phyloP scores from a whole-genome alignment of 2,888 invertebrate species.

The Agelastica alni region DNA sequence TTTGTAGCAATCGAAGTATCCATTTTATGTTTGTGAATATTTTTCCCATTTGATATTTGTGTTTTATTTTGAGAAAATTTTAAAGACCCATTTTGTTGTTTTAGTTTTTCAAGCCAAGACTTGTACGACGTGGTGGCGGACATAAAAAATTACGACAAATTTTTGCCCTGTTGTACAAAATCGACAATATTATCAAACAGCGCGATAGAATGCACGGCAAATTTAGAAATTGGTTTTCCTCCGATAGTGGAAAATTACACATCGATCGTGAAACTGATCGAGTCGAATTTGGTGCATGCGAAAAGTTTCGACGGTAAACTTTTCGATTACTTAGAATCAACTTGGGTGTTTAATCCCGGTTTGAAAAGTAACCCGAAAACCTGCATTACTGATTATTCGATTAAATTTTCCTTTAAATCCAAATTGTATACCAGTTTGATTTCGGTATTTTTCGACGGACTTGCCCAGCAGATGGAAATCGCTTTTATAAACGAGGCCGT shows the following conservation, averaged over 20 bases:
- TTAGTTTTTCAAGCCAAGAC: slow-evolving; percentile 84
- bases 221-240: slow-evolving; percentile 83
- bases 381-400: slow-evolving; percentile 88
- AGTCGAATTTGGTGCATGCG: slow-evolving; percentile 80
- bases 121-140: slow-evolving; percentile 92
- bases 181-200: slow-evolving; percentile 68
- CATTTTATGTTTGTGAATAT: no score
- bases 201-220: slow-evolving; percentile 69
- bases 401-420: slow-evolving; percentile 90
- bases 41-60: no score
- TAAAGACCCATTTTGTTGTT: no score
- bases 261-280: slow-evolving; percentile 76
- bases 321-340: slow-evolving; percentile 85
- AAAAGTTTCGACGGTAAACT: slow-evolving; percentile 87
- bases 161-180: slow-evolving; percentile 92
- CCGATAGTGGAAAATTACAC: slow-evolving; percentile 87
- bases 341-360: slow-evolving; percentile 92
- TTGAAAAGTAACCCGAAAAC: slow-evolving; percentile 75
- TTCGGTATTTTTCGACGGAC: slow-evolving; percentile 92
- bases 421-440: slow-evolving; percentile 85
- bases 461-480: slow-evolving; percentile 93
- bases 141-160: slow-evolving; percentile 82
- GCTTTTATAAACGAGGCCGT: slow-evolving; percentile 89
- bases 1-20: no score
- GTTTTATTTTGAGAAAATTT: no score